A percentile compares a stretch with the other conserved stretches of the same genome.
Conservation (phyloP, 1,140 invertebrate species). For the Saccostrea echinata region DNA sequence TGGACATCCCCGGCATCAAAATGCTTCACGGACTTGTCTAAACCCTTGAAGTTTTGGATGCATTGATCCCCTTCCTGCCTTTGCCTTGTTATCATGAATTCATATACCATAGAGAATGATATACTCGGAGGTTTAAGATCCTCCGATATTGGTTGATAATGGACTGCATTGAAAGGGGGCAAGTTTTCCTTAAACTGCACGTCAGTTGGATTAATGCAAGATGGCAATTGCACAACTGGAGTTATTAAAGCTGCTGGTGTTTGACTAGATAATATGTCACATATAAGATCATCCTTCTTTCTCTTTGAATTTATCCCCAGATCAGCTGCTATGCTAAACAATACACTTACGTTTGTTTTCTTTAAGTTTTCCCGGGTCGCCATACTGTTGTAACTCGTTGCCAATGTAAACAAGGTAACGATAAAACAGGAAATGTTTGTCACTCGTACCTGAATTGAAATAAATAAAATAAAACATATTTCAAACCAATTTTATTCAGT, state of each 20-base stretch:
- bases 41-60: slow-evolving; percentile 46
- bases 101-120: slow-evolving; percentile 14
- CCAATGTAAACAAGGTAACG: neutral
- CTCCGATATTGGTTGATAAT: neutral
- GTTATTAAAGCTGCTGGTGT: neutral
- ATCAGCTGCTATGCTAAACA: too few species aligned
- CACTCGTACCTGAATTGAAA: too few species aligned
- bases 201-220: neutral
- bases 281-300: too few species aligned
- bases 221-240: neutral
- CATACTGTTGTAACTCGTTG: neutral
- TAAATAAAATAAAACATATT: too few species aligned
- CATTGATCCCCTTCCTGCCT: neutral
- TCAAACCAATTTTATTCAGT: too few species aligned
- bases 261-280: too few species aligned
- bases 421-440: too few species aligned
- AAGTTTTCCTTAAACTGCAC: slow-evolving; percentile 20
- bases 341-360: too few species aligned
- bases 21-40: slow-evolving; percentile 49
- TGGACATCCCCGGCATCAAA: slow-evolving; percentile 48
- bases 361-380: too few species aligned
- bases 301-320: too few species aligned
- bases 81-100: slow-evolving; percentile 35
- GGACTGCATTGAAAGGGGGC: slow-evolving; percentile 28
- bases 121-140: neutral